These are phyloP conservation scores for Pterois miles DNA, from an alignment of 2,797 vertebrate species.

Conservation along the genomic window DNA sequence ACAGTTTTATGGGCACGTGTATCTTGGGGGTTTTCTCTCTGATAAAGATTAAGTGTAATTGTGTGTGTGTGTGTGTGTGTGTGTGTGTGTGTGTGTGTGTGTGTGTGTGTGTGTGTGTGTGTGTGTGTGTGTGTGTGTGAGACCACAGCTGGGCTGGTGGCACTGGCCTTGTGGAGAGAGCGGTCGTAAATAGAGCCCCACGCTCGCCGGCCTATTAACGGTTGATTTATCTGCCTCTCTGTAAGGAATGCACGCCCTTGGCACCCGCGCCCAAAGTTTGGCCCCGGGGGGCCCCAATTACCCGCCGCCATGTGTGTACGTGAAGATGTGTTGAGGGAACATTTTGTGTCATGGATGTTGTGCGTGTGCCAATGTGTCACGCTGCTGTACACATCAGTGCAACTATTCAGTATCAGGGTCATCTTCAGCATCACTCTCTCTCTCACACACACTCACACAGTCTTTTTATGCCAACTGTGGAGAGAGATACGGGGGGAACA, in stretches of 20 bases:
- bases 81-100: background rate
- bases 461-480: conserved; percentile 57
- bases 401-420: conserved; percentile 69
- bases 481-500: conserved; percentile 60
- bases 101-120: conserved; percentile 8
- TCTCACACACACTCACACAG: background rate
- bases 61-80: conserved; percentile 2
- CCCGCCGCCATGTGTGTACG: conserved; percentile 32
- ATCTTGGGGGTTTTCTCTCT: conserved; percentile 53
- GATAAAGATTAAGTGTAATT: conserved; percentile 32
- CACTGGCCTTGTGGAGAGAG: conserved; percentile 73
- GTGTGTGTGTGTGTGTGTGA: conserved; percentile 9
- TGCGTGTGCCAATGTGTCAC: conserved; percentile 35
- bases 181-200: conserved; percentile 73
- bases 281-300: conserved; percentile 67
- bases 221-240: conserved; percentile 77
- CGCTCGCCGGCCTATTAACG: conserved; percentile 74
- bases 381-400: conserved; percentile 47
- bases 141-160: conserved; percentile 48
- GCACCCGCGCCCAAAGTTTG: conserved; percentile 58
- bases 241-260: conserved; percentile 72
- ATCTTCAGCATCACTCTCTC: conserved; percentile 66
- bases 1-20: conserved; percentile 35
- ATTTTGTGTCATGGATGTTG: conserved; percentile 31
- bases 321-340: conserved; percentile 45